Percentiles rank a stretch among this genome's conserved stretches.
Evolutionary conservation across 2,113 vertebrate genomes (phyloP).

Genomic region (Turdus rufiventris): DNA sequence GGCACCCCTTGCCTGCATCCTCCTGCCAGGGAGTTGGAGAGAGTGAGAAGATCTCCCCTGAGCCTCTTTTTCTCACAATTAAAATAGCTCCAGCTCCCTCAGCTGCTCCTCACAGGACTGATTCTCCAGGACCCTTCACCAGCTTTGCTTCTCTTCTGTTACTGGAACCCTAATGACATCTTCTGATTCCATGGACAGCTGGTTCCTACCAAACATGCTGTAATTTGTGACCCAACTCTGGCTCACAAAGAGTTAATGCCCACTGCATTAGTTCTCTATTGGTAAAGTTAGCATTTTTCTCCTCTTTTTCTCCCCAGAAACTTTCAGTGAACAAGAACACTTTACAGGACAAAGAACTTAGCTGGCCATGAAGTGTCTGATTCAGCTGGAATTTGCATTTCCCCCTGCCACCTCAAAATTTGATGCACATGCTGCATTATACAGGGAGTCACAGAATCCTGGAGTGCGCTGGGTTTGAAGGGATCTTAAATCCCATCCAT

Average conservation of each 20-base stretch:
- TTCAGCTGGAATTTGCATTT: background rate
- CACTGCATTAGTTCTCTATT: background rate
- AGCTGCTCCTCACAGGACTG: background rate
- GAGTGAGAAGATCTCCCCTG: background rate
- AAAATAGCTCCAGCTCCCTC: background rate
- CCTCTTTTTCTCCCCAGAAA: background rate
- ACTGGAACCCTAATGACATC: background rate
- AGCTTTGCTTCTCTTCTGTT: background rate
- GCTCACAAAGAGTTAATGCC: background rate
- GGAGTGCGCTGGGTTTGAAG: background rate
- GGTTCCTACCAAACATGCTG: background rate
- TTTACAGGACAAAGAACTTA: background rate
- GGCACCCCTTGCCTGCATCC: no score
- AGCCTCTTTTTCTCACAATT: background rate
- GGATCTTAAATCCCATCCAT: background rate
- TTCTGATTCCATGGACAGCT: background rate
- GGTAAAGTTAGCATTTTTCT: background rate
- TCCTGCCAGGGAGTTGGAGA: background rate
- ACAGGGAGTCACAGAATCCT: background rate
- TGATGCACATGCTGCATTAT: background rate
- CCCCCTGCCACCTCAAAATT: accelerated
- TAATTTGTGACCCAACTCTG: background rate
- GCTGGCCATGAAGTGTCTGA: background rate
- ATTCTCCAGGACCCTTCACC: background rate
- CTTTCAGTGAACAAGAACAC: background rate